Percentiles rank a stretch among this genome's conserved stretches.
Conservation (phyloP, 2,797 vertebrate genomes). For the Lateolabrax maculatus region DNA sequence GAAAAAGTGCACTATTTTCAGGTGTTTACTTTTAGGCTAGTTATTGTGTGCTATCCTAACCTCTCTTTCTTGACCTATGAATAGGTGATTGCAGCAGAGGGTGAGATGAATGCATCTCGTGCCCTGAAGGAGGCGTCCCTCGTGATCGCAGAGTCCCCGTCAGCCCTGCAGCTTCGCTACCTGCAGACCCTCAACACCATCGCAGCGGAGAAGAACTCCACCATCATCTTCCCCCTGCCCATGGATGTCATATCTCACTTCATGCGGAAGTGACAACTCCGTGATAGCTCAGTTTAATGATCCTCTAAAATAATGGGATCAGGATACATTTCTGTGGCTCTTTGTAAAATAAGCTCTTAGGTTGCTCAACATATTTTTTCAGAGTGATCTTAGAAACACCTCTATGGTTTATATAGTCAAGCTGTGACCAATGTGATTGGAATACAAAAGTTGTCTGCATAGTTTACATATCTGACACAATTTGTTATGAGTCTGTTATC, state of each 20-base stretch:
- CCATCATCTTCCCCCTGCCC: slow-evolving; percentile 89
- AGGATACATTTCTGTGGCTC: not conserved
- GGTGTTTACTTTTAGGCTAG: not conserved
- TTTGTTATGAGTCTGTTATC: not conserved
- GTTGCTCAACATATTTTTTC: not conserved
- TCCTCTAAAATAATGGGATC: no score
- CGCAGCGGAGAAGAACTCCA: slow-evolving; percentile 89
- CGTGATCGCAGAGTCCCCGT: slow-evolving; percentile 87
- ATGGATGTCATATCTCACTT: slow-evolving; percentile 84
- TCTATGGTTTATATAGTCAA: not conserved
- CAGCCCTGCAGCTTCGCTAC: slow-evolving; percentile 88
- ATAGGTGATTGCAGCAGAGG: slow-evolving; percentile 89
- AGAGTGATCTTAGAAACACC: not conserved
- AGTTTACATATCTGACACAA: not conserved
- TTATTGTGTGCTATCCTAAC: slow-evolving; percentile 9
- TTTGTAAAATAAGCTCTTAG: not conserved
- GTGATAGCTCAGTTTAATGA: not conserved
- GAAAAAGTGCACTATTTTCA: not conserved
- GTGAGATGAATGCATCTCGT: slow-evolving; percentile 88
- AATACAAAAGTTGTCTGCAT: not conserved
- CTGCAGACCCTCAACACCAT: slow-evolving; percentile 89
- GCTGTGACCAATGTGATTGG: slow-evolving; percentile 13
- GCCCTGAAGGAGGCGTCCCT: slow-evolving; percentile 88
- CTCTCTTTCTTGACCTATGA: not conserved
- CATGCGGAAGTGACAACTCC: no score